A percentile compares a stretch with the other conserved stretches of the same genome.
Evolutionary conservation across 2,797 vertebrate genomes (phyloP).

Genomic region (Scarus forsteni): DNA sequence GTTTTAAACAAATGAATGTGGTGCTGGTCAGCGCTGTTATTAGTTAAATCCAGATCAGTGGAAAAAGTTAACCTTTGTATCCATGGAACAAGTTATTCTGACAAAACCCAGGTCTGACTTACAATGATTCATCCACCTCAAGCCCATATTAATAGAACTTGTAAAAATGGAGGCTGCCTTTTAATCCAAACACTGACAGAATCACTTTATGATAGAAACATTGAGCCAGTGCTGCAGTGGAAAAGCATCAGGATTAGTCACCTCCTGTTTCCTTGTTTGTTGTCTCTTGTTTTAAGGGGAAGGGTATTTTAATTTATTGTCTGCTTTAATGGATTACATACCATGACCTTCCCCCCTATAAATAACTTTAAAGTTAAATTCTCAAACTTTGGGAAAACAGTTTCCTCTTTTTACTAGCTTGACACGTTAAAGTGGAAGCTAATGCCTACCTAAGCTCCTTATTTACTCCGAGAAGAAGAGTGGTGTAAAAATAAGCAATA

Average conservation of each 20-base stretch:
- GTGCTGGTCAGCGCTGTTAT: slow-evolving; percentile 49
- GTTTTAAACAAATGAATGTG: slow-evolving; percentile 54
- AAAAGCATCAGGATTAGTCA: slow-evolving; percentile 63
- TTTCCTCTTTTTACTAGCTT: slow-evolving; percentile 43
- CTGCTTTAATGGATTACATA: slow-evolving; percentile 33
- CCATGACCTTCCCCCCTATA: slow-evolving; percentile 18
- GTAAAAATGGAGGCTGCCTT: slow-evolving; percentile 75
- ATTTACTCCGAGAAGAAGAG: slow-evolving; percentile 27
- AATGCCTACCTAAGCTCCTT: slow-evolving; percentile 29
- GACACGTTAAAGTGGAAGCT: slow-evolving; percentile 42
- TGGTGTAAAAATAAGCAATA: slow-evolving; percentile 38
- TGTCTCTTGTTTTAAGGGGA: slow-evolving; percentile 46
- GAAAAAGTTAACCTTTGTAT: slow-evolving; percentile 72
- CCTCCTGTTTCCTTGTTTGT: slow-evolving; percentile 37
- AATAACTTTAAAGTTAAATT: slow-evolving; percentile 41
- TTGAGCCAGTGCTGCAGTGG: slow-evolving; percentile 61
- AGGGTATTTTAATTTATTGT: slow-evolving; percentile 38
- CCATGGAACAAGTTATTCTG: slow-evolving; percentile 63
- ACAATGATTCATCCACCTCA: slow-evolving; percentile 76
- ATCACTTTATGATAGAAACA: slow-evolving; percentile 64
- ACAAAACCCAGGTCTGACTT: slow-evolving; percentile 73
- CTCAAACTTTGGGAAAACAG: slow-evolving; percentile 18
- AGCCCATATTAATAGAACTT: slow-evolving; percentile 76
- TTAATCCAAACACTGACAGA: slow-evolving; percentile 68
- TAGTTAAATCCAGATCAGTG: slow-evolving; percentile 58